Percentiles rank a stretch among this genome's conserved stretches.
Evolutionary conservation across 2,113 vertebrate genomes (phyloP).

Genomic region (Phyllopteryx taeniolatus): DNA sequence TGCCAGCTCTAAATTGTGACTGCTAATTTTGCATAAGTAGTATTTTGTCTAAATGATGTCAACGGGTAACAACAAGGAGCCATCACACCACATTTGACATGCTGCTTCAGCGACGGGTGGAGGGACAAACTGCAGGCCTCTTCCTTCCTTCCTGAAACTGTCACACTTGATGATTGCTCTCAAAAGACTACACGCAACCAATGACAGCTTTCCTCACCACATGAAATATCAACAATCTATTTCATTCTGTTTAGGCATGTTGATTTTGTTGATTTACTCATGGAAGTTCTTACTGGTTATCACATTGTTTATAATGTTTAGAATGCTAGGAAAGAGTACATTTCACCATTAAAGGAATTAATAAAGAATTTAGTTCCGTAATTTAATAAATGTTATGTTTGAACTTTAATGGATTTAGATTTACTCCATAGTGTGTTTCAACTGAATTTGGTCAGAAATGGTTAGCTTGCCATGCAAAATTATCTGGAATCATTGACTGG

Average conservation of each 20-base stretch:
- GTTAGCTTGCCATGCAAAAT: no score
- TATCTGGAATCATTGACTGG: no score
- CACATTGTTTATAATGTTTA: neutral
- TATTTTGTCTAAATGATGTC: conserved; percentile 2
- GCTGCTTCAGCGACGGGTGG: neutral
- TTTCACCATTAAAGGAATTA: neutral
- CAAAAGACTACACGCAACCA: neutral
- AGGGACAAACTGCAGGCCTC: neutral
- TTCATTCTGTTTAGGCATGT: neutral
- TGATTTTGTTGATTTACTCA: neutral
- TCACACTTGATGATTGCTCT: neutral
- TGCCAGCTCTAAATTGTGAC: neutral
- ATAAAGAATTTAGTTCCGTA: neutral
- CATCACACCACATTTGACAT: neutral
- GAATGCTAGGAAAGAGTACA: neutral
- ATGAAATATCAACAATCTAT: neutral
- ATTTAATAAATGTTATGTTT: neutral
- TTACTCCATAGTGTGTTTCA: neutral
- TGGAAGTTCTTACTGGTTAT: neutral
- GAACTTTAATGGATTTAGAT: neutral
- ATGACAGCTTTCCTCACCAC: neutral
- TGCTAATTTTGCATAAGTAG: neutral
- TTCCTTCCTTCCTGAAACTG: neutral
- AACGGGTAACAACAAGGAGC: conserved; percentile 1
- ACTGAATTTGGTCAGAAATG: neutral